phyloP scores from a whole-genome alignment of 2,888 invertebrate genomes.

The Mycalesis mineus region DNA sequence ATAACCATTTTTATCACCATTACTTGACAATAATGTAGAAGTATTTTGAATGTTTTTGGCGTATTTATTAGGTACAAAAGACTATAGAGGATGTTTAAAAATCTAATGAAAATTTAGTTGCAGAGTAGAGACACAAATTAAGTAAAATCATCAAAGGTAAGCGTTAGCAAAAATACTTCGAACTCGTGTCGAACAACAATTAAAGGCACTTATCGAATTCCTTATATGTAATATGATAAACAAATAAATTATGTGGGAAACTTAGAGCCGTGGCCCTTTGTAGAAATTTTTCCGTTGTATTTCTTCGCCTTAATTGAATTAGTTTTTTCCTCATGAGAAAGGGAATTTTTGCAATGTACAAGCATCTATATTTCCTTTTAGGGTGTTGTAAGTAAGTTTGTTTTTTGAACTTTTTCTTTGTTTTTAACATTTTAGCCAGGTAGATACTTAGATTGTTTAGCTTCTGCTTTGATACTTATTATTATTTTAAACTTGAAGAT shows the following conservation, averaged over 20 bases:
- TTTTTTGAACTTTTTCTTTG: neutral
- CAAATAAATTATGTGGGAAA: conserved; percentile 28
- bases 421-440: no score
- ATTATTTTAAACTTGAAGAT: no score
- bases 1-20: no score
- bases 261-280: conserved; percentile 14
- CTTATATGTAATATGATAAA: conserved; percentile 25
- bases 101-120: no score
- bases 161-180: conserved; percentile 8
- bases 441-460: no score
- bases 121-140: no score
- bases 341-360: neutral
- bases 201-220: conserved; percentile 17
- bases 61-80: no score
- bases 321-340: neutral
- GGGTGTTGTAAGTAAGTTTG: neutral
- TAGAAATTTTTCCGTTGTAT: conserved; percentile 21
- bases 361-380: neutral
- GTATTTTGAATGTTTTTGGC: no score
- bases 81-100: no score
- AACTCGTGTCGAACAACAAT: conserved; percentile 17
- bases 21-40: no score
- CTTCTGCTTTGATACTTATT: no score
- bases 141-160: neutral
- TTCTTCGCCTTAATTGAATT: conserved; percentile 13